Conservation (phyloP, 2,113 vertebrate genomes). For the Mugil cephalus region DNA sequence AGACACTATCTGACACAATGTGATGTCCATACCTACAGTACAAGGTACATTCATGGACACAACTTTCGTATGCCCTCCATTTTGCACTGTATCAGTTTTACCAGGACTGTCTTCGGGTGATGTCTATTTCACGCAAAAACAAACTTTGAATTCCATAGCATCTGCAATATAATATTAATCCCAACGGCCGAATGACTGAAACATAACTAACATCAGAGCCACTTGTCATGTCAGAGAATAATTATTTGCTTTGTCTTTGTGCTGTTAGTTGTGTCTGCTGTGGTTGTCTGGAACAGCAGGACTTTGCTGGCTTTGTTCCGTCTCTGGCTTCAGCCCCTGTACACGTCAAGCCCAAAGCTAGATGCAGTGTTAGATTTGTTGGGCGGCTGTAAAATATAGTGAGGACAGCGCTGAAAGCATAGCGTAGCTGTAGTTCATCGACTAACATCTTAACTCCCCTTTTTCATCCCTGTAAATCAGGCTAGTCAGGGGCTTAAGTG, state of each 20-base stretch:
- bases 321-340: conserved; percentile 34
- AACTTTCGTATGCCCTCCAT: neutral
- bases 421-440: conserved; percentile 71
- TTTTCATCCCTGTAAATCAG: conserved; percentile 77
- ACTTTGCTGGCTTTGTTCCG: conserved; percentile 43
- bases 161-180: neutral
- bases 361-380: conserved; percentile 48
- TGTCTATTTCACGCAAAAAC: neutral
- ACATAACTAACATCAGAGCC: conserved; percentile 3
- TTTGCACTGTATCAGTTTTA: conserved; percentile 3
- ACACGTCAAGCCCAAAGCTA: conserved; percentile 45
- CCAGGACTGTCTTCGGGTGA: neutral
- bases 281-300: conserved; percentile 29
- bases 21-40: neutral
- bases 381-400: conserved; percentile 60
- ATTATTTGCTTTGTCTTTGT: conserved; percentile 25
- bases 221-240: conserved; percentile 12
- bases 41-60: conserved; percentile 1
- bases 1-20: conserved; percentile 4
- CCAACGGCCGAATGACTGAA: conserved; percentile 1
- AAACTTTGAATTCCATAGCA: neutral
- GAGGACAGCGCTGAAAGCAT: conserved; percentile 66
- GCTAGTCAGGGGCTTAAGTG: conserved; percentile 67
- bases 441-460: conserved; percentile 69
- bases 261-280: conserved; percentile 28